Conservation (phyloP, 2,888 invertebrate species). For the Drosophila fulvimacula region DNA sequence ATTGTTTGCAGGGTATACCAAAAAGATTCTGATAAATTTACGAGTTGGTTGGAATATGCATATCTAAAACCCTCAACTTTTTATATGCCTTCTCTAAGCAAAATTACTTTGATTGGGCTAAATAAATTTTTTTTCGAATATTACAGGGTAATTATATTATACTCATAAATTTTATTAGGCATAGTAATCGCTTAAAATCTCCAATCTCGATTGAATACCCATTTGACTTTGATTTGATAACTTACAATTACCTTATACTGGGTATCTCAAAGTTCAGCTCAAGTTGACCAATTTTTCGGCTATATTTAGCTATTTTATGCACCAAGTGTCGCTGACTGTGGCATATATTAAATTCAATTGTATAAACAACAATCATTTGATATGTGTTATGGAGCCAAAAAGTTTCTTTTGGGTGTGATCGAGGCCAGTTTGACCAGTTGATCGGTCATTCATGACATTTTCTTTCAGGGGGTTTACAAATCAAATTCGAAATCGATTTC, state of each 20-base stretch:
- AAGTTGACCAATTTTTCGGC: not conserved
- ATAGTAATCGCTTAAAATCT: no score
- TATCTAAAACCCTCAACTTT: no score
- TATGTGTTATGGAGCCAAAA: constrained; percentile 1
- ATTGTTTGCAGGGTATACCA: no score
- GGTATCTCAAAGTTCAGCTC: not conserved
- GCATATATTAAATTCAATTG: not conserved
- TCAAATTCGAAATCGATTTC: constrained; percentile 5
- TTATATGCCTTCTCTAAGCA: no score
- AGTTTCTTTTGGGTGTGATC: not conserved
- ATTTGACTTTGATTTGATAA: not conserved
- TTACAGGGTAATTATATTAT: no score
- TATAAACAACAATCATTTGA: not conserved
- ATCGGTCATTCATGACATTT: not conserved
- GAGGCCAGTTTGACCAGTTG: constrained; percentile 13
- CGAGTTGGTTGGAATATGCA: no score
- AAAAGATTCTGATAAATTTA: no score
- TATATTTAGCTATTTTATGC: not conserved
- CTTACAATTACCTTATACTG: not conserved
- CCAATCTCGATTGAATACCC: no score
- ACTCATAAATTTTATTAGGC: no score
- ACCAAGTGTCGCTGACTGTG: not conserved
- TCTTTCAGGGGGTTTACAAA: constrained; percentile 1
- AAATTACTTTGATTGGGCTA: no score
- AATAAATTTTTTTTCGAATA: no score